phyloP scores from a whole-genome alignment of 2,888 invertebrate genomes.

The Drosophila buzzatii region DNA sequence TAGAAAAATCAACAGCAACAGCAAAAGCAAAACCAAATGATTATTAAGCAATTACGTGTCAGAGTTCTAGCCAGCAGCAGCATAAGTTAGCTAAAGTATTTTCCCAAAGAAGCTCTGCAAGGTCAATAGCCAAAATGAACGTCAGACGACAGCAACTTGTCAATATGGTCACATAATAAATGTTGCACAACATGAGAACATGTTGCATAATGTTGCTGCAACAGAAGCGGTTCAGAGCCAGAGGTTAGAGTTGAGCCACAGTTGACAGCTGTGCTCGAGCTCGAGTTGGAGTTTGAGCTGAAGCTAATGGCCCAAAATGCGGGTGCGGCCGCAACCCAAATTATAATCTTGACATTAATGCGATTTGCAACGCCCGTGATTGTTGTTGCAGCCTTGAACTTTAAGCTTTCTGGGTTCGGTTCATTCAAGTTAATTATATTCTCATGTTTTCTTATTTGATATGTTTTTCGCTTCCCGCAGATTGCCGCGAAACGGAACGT shows the following conservation, averaged over 20 bases:
- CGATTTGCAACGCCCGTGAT: constrained; percentile 37
- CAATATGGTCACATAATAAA: constrained; percentile 44
- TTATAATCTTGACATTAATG: constrained; percentile 78
- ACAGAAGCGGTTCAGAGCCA: constrained; percentile 26
- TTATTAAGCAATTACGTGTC: constrained; percentile 62
- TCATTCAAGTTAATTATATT: constrained; percentile 16
- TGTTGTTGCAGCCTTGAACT: constrained; percentile 46
- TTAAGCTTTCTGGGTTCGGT: constrained; percentile 38
- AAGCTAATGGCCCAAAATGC: constrained; percentile 25
- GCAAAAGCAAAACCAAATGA: constrained; percentile 14
- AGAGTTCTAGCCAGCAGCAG: constrained; percentile 34
- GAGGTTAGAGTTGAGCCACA: constrained; percentile 19
- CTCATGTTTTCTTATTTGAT: constrained; percentile 10
- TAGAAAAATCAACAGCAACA: constrained; percentile 16
- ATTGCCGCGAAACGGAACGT: constrained; percentile 86
- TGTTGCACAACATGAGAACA: constrained; percentile 60
- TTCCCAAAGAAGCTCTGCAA: constrained; percentile 67
- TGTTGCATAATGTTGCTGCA: constrained; percentile 28
- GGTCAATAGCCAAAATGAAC: constrained; percentile 60
- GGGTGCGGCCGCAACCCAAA: constrained; percentile 43
- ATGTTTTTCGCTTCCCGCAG: constrained; percentile 81
- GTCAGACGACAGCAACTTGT: constrained; percentile 45
- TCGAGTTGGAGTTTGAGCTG: constrained; percentile 4
- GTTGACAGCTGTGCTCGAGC: constrained; percentile 14
- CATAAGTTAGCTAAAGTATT: constrained; percentile 25